Evolutionary conservation across 2,888 invertebrate species (phyloP), one percentile per base, ranked within the genome.

Genomic region (Leucophenga maculata): DNA sequence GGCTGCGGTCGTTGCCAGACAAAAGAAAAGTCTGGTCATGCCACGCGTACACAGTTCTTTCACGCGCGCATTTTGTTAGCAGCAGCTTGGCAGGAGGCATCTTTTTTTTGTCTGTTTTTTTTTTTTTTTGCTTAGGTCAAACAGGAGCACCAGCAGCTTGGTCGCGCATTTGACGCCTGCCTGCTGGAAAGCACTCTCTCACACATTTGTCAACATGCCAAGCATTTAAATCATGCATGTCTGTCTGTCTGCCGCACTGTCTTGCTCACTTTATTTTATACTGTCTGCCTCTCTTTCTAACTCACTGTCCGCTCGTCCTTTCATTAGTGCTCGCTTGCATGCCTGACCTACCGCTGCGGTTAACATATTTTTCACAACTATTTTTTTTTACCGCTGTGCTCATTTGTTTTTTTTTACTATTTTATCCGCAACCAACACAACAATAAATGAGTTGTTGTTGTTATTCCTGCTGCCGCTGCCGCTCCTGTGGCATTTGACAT

Each of bases 261-360:
- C 60, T 75, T 46, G 64, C 26, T 46, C 14, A 65, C 59, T 57
- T 50, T n/a, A 18, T 16, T 18, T 64, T n/a, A 59, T 31, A 26
- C 13, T 44, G 44, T 20, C 9, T 62, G 6, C 8, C 1, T 65
- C 9, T 32, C 65, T 67, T 26, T 72, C 26, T 60, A 16, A 57
- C 31, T 72, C 44, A 13, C 32, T 20, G 18, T 66, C 9, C 62
- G 39, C 55, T 32, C 13, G 50, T 31, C 14, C 22, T 9, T 44
- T 6, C 39, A 39, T 31, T 64, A 16, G 71, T 74, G 75, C 50
- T 64, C 59, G 64, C 39, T 68, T 75, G 75, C 75, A 80, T 83
- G 82, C 82, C 81, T 83, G 80, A 80, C 83, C 83, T 80, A 80
- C 78, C 79, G 83, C 83, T 80, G 80, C 80, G 80, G 80, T 80